These are phyloP conservation scores for Apamea sordens DNA, from an alignment of 2,888 invertebrate species.

Conservation along the genomic window DNA sequence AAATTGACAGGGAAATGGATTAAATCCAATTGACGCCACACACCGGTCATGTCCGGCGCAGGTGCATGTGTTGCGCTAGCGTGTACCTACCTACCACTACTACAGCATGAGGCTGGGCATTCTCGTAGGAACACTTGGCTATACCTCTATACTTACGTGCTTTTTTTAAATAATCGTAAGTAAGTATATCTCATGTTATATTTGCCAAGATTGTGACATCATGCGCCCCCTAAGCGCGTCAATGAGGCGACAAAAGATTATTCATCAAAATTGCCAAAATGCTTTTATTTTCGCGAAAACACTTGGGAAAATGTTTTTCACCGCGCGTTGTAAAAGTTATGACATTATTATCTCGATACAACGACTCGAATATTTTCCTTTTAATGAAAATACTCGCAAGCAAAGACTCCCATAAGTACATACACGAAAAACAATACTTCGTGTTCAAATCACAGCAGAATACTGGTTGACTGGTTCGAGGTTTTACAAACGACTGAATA, in stretches of 20 bases:
- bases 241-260: slow-evolving; percentile 25
- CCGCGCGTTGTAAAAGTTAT: slow-evolving; percentile 14
- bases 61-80: background rate
- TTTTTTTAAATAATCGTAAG: background rate
- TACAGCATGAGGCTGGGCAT: background rate
- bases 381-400: slow-evolving; percentile 4
- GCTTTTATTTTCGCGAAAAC: slow-evolving; percentile 39
- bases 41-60: slow-evolving; percentile 5
- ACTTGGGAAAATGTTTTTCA: slow-evolving; percentile 16
- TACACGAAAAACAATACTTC: background rate
- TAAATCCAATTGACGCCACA: slow-evolving; percentile 17
- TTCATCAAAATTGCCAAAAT: slow-evolving; percentile 32
- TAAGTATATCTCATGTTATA: background rate
- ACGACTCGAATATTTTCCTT: slow-evolving; percentile 36
- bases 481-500: background rate
- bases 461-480: slow-evolving; percentile 5
- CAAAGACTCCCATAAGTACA: background rate
- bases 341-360: slow-evolving; percentile 48
- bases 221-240: background rate
- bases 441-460: slow-evolving; percentile 15
- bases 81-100: background rate
- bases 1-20: slow-evolving; percentile 15
- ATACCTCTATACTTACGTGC: no score
- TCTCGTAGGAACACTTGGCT: background rate
- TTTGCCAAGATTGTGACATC: background rate